Conservation (phyloP, 2,113 vertebrate species). For the Hipposideros armiger region DNA sequence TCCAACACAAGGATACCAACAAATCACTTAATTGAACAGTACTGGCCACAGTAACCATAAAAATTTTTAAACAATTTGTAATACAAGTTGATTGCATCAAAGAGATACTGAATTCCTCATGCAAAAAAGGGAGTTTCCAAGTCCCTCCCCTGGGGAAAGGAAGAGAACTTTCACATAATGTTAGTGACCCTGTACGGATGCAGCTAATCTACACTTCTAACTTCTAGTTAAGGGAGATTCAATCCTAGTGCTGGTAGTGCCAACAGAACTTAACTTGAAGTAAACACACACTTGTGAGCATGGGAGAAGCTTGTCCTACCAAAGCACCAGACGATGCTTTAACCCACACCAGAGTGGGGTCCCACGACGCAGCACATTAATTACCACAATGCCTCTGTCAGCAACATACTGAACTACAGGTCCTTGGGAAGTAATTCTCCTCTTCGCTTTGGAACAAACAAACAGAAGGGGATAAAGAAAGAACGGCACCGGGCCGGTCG, state of each 20-base stretch:
- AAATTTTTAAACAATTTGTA: conserved; percentile 7
- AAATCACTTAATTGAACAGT: background rate
- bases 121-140: background rate
- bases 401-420: background rate
- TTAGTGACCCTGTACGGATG: background rate
- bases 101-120: conserved; percentile 8
- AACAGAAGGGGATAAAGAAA: background rate
- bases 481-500: background rate
- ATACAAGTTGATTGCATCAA: background rate
- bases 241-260: background rate
- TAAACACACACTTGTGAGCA: background rate
- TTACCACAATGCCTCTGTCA: background rate
- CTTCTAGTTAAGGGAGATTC: background rate
- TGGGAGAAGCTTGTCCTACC: background rate
- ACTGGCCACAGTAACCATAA: conserved; percentile 3
- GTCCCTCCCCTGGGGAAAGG: background rate
- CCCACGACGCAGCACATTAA: background rate
- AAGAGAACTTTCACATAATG: background rate
- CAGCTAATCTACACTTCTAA: background rate
- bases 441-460: background rate
- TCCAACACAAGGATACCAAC: background rate
- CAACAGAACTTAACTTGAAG: background rate
- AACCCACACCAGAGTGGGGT: background rate
- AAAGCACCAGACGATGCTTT: background rate
- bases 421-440: background rate